These are phyloP conservation scores for Drosophila robusta DNA, from an alignment of 2,888 invertebrate genomes.

Conservation along the genomic window DNA sequence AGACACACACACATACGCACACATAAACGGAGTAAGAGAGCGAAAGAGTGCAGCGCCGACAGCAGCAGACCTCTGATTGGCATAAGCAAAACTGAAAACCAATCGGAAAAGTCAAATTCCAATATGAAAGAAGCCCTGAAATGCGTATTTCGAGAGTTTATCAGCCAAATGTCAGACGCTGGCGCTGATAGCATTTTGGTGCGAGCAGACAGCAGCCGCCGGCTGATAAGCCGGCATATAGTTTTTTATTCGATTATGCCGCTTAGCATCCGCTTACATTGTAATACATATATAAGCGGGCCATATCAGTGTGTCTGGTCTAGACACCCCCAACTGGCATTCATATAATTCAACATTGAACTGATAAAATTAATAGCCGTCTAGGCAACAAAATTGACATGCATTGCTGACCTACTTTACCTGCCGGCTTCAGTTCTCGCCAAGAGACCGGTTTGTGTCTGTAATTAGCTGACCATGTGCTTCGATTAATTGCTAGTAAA, in stretches of 20 bases:
- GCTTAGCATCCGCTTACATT: slow-evolving; percentile 51
- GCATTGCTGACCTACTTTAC: slow-evolving; percentile 69
- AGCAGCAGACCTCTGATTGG: slow-evolving; percentile 4
- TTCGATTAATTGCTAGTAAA: slow-evolving; percentile 22
- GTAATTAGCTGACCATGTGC: slow-evolving; percentile 54
- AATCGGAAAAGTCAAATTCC: slow-evolving; percentile 31
- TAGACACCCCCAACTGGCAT: background rate
- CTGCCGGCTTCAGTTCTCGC: slow-evolving; percentile 34
- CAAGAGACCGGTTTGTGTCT: slow-evolving; percentile 56
- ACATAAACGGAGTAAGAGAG: background rate
- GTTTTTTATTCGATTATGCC: slow-evolving; percentile 3
- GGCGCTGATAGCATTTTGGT: slow-evolving; percentile 41
- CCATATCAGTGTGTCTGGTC: slow-evolving; percentile 6
- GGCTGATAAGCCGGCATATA: slow-evolving; percentile 42
- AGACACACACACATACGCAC: background rate
- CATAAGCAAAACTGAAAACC: background rate
- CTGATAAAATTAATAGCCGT: slow-evolving; percentile 26
- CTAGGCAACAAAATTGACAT: slow-evolving; percentile 14
- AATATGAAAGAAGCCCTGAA: slow-evolving; percentile 31
- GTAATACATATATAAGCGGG: slow-evolving; percentile 22
- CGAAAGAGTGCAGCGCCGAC: slow-evolving; percentile 1
- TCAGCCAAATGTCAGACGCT: slow-evolving; percentile 50
- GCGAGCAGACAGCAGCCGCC: slow-evolving; percentile 18
- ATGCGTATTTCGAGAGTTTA: slow-evolving; percentile 36
- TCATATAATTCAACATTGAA: background rate